Percentiles rank a stretch among this genome's conserved stretches.
phyloP scores from a whole-genome alignment of 2,888 invertebrate genomes.

The Plebejus argus region DNA sequence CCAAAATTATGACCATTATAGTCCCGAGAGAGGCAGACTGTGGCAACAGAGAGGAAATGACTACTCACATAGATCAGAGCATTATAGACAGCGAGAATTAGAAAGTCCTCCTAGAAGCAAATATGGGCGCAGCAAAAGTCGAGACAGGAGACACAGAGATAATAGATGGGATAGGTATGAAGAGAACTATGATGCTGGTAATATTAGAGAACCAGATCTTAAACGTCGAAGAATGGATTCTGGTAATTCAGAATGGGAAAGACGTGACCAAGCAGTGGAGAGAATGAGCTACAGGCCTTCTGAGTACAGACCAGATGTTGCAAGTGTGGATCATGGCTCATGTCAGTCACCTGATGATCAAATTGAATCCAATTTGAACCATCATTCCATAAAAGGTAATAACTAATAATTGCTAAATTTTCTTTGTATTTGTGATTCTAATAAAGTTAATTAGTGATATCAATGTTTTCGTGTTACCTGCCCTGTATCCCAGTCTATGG shows the following conservation, averaged over 20 bases:
- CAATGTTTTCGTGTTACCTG: constrained; percentile 13
- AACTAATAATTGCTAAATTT: not conserved
- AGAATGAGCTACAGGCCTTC: constrained; percentile 2
- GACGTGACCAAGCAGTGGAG: not conserved
- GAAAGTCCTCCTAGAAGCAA: constrained; percentile 57
- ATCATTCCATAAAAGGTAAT: constrained; percentile 57
- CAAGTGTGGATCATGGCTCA: constrained; percentile 47
- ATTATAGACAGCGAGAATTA: constrained; percentile 48
- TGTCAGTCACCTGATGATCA: constrained; percentile 66
- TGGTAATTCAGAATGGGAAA: not conserved
- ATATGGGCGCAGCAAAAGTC: constrained; percentile 45
- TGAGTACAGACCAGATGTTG: constrained; percentile 26
- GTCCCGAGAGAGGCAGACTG: constrained; percentile 32
- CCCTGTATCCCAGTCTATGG: not conserved
- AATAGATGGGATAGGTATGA: constrained; percentile 42
- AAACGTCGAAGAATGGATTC: constrained; percentile 21
- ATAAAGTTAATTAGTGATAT: constrained; percentile 6
- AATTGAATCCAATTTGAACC: constrained; percentile 38
- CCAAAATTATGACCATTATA: constrained; percentile 31
- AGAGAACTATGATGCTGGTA: constrained; percentile 35
- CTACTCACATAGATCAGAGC: constrained; percentile 46
- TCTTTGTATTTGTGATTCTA: not conserved
- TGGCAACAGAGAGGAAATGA: constrained; percentile 43
- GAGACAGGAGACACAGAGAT: constrained; percentile 47
- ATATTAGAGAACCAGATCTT: constrained; percentile 37